A percentile compares a stretch with the other conserved stretches of the same genome.
phyloP scores from a whole-genome alignment of 2,113 vertebrate genomes.

The Ctenodactylus gundi region DNA sequence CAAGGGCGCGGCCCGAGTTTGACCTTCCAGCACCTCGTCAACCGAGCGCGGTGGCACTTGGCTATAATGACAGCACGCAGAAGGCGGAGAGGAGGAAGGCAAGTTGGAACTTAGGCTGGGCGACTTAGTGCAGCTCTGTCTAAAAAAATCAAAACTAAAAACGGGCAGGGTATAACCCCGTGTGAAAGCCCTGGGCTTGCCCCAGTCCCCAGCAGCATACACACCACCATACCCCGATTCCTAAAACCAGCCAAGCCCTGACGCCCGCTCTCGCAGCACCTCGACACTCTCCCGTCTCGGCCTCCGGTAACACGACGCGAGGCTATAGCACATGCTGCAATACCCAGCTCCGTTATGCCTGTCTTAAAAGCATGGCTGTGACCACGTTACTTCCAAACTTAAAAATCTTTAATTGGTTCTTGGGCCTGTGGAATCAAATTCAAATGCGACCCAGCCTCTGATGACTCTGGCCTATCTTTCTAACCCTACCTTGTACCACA shows the following conservation, averaged over 20 bases:
- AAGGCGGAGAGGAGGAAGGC: too few relatives aligned
- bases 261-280: not conserved
- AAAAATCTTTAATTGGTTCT: not conserved
- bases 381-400: not conserved
- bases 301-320: too few relatives aligned
- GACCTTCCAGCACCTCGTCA: too few relatives aligned
- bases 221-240: not conserved
- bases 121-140: too few relatives aligned
- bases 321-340: not conserved
- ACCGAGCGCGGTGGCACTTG: too few relatives aligned
- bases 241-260: not conserved
- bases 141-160: too few relatives aligned
- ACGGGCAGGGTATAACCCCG: too few relatives aligned
- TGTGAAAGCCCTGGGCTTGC: too few relatives aligned
- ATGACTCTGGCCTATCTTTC: not conserved
- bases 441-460: not conserved
- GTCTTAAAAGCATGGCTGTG: not conserved
- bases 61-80: too few relatives aligned
- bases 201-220: conserved; percentile 3
- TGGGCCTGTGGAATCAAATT: not conserved
- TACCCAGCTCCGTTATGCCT: not conserved
- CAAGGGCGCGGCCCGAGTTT: too few relatives aligned
- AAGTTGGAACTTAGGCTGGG: too few relatives aligned
- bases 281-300: not conserved
- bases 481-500: not conserved